A percentile compares a stretch with the other conserved stretches of the same genome.
Conservation (phyloP, 2,888 invertebrate genomes). For the Allophyes oxyacanthae region DNA sequence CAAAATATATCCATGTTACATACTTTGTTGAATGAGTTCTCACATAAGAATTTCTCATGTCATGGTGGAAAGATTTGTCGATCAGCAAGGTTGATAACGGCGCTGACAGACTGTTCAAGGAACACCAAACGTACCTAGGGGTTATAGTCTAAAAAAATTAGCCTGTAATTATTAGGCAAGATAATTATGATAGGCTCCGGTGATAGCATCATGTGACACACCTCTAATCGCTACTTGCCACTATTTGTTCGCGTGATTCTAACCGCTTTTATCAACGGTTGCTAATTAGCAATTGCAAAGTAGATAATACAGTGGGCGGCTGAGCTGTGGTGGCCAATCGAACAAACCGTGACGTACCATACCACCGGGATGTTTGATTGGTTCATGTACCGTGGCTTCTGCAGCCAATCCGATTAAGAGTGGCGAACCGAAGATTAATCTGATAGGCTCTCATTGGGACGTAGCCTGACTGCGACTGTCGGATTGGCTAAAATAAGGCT, state of each 20-base stretch:
- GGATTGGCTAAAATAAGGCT: neutral
- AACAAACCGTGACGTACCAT: conserved; percentile 4
- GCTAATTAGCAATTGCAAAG: conserved; percentile 44
- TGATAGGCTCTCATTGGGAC: conserved; percentile 15
- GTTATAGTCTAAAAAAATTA: too few relatives aligned
- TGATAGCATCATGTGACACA: conserved; percentile 53
- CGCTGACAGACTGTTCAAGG: too few relatives aligned
- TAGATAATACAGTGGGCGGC: conserved; percentile 19
- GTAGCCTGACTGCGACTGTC: neutral
- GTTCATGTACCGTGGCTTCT: conserved; percentile 8
- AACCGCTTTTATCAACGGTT: conserved; percentile 45
- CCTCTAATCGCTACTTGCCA: conserved; percentile 58
- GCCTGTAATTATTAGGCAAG: too few relatives aligned
- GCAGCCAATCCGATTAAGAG: conserved; percentile 4
- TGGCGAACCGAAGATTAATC: conserved; percentile 1
- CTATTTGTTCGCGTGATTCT: conserved; percentile 56
- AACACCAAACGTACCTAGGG: too few relatives aligned
- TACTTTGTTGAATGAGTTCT: too few relatives aligned
- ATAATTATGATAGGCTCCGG: conserved; percentile 18
- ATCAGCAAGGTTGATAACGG: too few relatives aligned
- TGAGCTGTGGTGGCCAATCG: conserved; percentile 19
- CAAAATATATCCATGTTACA: too few relatives aligned
- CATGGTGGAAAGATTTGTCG: too few relatives aligned
- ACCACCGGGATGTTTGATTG: conserved; percentile 21
- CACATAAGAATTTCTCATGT: too few relatives aligned